Percentiles rank a stretch among this genome's conserved stretches.
phyloP scores from a whole-genome alignment of 2,113 vertebrate genomes.

The Helogale parvula region DNA sequence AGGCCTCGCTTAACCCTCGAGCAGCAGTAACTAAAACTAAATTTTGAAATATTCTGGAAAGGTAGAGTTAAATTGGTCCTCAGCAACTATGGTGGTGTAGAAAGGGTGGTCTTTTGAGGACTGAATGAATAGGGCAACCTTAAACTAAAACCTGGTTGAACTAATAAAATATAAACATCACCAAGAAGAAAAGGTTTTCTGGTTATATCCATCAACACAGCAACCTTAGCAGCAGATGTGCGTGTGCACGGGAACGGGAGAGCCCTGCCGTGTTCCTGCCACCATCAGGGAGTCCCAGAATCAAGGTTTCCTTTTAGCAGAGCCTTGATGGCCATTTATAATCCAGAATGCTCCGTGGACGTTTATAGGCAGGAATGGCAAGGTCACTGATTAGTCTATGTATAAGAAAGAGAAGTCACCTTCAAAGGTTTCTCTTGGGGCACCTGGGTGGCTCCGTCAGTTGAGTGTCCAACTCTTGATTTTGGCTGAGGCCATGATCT shows the following conservation, averaged over 20 bases:
- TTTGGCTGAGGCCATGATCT: too few species aligned
- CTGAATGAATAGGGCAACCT: background rate
- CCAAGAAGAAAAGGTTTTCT: background rate
- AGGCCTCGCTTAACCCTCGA: background rate
- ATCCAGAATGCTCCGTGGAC: background rate
- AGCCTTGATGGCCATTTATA: background rate
- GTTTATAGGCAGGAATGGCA: background rate
- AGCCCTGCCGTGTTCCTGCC: background rate
- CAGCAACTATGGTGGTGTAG: background rate
- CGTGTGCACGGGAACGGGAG: background rate
- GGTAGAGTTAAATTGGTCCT: background rate
- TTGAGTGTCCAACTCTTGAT: too few species aligned
- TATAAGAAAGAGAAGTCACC: background rate
- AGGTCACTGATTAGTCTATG: background rate
- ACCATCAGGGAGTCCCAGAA: background rate
- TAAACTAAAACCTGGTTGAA: slow-evolving; percentile 27
- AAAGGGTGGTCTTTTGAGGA: background rate
- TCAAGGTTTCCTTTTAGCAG: background rate
- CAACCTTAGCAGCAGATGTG: background rate
- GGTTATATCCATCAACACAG: background rate
- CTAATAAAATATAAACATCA: slow-evolving; percentile 34
- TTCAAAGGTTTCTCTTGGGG: background rate
- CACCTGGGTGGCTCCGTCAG: too few species aligned
- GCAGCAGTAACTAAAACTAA: background rate
- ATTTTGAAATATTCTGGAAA: slow-evolving; percentile 19